Conservation (phyloP, 2,113 vertebrate genomes). For the Actenoides lindsayi region DNA sequence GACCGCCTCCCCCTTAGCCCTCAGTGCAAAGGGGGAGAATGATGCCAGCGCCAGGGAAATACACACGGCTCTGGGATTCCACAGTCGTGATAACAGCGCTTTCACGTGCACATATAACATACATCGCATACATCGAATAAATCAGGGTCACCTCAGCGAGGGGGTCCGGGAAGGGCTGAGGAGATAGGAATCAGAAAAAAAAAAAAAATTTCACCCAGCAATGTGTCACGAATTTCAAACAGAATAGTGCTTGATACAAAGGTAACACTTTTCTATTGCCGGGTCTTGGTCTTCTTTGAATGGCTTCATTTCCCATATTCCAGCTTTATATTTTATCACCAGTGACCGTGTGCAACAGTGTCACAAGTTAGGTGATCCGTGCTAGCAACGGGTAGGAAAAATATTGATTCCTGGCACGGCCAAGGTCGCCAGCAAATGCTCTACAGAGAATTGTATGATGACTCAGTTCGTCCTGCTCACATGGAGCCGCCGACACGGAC, state of each 20-base stretch:
- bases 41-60: not conserved
- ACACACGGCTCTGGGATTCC: not conserved
- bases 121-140: accelerated
- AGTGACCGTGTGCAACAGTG: accelerated
- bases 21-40: not conserved
- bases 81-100: accelerated
- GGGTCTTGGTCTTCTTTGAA: not conserved
- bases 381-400: not conserved
- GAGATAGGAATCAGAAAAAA: not conserved
- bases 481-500: accelerated
- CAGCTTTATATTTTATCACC: not conserved
- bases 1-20: not conserved
- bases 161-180: not conserved
- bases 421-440: accelerated
- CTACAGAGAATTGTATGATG: accelerated
- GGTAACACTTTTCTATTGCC: not conserved
- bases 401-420: not conserved
- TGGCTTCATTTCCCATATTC: not conserved
- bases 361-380: not conserved
- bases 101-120: not conserved
- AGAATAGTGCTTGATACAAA: not conserved
- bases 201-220: not conserved
- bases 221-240: not conserved
- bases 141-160: not conserved
- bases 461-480: not conserved